Conservation (phyloP, 2,113 vertebrate species). For the Pogona vitticeps region DNA sequence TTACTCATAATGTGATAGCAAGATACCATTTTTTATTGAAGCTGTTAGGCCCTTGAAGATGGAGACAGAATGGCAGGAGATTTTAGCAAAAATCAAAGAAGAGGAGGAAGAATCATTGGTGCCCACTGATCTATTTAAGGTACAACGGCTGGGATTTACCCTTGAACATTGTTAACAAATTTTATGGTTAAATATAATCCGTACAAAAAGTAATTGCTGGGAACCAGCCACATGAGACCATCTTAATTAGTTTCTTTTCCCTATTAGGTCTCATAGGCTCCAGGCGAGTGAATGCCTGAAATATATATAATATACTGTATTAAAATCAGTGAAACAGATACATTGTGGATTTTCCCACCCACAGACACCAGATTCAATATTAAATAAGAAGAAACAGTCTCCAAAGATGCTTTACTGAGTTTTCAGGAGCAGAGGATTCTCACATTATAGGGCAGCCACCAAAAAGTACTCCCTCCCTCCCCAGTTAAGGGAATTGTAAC, state of each 20-base stretch:
- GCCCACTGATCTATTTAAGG: slow-evolving; percentile 90
- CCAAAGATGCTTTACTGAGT: neutral
- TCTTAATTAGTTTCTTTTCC: neutral
- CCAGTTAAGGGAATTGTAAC: too few relatives aligned
- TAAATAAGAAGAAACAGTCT: neutral
- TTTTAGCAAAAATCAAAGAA: slow-evolving; percentile 82
- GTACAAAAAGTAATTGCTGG: neutral
- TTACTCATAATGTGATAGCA: neutral
- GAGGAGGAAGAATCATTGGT: slow-evolving; percentile 86
- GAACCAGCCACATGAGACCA: neutral
- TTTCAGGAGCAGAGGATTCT: neutral
- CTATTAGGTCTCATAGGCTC: neutral
- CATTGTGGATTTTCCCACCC: neutral
- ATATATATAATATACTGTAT: neutral
- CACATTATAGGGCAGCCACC: neutral
- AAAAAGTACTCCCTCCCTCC: neutral
- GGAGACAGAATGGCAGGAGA: slow-evolving; percentile 89
- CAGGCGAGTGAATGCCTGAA: neutral
- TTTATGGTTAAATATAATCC: slow-evolving; percentile 4
- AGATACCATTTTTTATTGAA: slow-evolving; percentile 68
- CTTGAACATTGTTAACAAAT: neutral
- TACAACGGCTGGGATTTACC: slow-evolving; percentile 53
- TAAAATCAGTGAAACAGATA: neutral
- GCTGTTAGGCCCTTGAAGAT: slow-evolving; percentile 84
- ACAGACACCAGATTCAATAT: neutral